Base-by-base conservation (phyloP, 1,140 invertebrate genomes). In the Trichonephila inaurata region DNA sequence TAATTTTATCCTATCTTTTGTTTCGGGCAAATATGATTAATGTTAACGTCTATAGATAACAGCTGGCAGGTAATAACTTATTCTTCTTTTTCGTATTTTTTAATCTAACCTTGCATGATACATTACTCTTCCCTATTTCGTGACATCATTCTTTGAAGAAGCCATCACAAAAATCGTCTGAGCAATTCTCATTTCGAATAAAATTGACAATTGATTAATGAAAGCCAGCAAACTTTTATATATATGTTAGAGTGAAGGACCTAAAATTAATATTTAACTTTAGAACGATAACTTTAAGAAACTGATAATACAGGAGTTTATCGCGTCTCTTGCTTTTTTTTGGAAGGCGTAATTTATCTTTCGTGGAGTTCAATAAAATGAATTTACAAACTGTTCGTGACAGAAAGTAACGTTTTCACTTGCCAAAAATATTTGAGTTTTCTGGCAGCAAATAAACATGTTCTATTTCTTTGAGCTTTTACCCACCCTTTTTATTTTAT, bases 61-160 rank as follows among this genome's bases (percentile, higher is more conserved):
- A 64, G 28, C 60, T 87, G 61, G 33, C 85, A 64, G 85, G 60
- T 64, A 87, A 87, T 87, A 87, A 87, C n/a, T 87, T 58, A 87
- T 87, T 19, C 60, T 44, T 18, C 19, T 44, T 83, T 87, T 87
- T 87, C 40, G 21, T 87, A 33, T 87, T 64, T 87, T 62, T 87
- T 64, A 85, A 24, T 28, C 85, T 33, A 72, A 72, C 69, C 64
- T 33, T 72, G 69, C 69, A 72, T 72, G 69, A 72, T 72, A 14
- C 24, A 72, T 72, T 24, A 33, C 69, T 72, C 14, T 72, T 28
- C 24, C 14, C 69, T 24, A 33, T 16, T 72, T 72, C 69, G 69
- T 33, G 69, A 72, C 69, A 72, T 72, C 28, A 16, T 72, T 72
- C 69, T 72, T 16, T n/a, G 0, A 33, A 14, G 24, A 72, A 33